Evolutionary conservation across 2,797 vertebrate genomes (phyloP).

Genomic region (Poliocrania exsul): DNA sequence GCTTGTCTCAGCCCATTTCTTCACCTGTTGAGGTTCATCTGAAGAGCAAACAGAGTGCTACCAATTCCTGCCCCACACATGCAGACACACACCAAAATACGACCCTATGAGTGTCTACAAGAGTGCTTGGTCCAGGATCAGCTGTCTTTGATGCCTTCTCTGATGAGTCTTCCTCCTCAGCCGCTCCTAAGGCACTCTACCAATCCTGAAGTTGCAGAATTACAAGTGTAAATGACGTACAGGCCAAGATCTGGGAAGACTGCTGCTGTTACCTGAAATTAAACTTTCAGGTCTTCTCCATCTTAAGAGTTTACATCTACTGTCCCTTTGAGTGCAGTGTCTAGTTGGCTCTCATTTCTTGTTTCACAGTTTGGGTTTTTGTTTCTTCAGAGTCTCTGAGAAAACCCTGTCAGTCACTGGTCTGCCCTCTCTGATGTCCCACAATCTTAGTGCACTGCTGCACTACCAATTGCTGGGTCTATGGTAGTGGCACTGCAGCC

Average conservation of each 20-base stretch:
- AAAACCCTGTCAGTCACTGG: not conserved
- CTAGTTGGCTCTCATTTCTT: not conserved
- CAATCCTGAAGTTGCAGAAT: not conserved
- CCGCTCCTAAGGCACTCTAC: not conserved
- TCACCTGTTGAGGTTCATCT: not conserved
- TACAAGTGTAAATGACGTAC: not conserved
- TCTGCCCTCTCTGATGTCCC: not conserved
- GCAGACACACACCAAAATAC: too few relatives aligned
- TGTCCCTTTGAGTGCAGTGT: rapidly evolving
- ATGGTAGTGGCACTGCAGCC: not conserved
- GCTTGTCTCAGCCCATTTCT: not conserved
- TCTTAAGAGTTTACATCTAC: not conserved
- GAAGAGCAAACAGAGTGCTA: not conserved
- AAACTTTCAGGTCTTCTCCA: rapidly evolving
- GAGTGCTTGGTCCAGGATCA: not conserved
- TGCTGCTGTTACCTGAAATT: not conserved
- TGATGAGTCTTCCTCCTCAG: not conserved
- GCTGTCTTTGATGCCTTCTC: not conserved
- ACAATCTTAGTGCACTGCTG: not conserved
- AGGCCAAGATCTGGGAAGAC: not conserved
- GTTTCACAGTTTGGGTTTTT: not conserved
- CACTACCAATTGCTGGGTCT: not conserved
- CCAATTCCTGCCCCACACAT: not conserved
- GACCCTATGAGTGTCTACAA: not conserved
- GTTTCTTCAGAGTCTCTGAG: not conserved